Evolutionary conservation across 1,140 invertebrate genomes (phyloP).

Genomic region (Heliconius melpomene): DNA sequence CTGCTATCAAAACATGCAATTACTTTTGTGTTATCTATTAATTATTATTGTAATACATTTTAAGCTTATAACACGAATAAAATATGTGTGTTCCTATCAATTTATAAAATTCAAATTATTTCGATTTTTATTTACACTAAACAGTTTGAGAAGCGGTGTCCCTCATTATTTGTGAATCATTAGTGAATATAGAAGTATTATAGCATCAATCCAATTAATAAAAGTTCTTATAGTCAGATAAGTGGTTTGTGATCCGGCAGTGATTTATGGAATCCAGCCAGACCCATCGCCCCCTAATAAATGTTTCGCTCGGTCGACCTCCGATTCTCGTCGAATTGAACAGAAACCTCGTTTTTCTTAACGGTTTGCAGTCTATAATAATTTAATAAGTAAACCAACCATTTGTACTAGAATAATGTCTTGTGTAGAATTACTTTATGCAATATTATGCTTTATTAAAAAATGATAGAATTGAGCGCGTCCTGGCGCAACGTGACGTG

Average conservation of each 20-base stretch:
- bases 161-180: not conserved
- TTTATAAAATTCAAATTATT: not conserved
- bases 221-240: slow-evolving; percentile 23
- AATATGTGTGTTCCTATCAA: not conserved
- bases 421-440: too few relatives aligned
- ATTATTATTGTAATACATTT: not conserved
- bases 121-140: not conserved
- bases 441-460: too few relatives aligned
- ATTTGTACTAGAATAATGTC: not conserved
- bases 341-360: slow-evolving; percentile 34
- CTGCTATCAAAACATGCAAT: not conserved
- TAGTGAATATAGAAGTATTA: not conserved
- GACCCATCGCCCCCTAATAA: slow-evolving; percentile 30
- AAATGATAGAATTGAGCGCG: too few relatives aligned
- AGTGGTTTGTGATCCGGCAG: slow-evolving; percentile 36
- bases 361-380: slow-evolving; percentile 23
- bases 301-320: slow-evolving; percentile 40
- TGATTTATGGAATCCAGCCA: slow-evolving; percentile 38
- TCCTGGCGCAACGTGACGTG: too few relatives aligned
- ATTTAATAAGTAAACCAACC: slow-evolving; percentile 20
- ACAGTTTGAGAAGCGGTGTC: not conserved
- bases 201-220: slow-evolving; percentile 27
- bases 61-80: not conserved
- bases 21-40: not conserved
- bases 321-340: slow-evolving; percentile 33